phyloP scores from a whole-genome alignment of 2,888 invertebrate genomes.

The Orchesella flavescens region DNA sequence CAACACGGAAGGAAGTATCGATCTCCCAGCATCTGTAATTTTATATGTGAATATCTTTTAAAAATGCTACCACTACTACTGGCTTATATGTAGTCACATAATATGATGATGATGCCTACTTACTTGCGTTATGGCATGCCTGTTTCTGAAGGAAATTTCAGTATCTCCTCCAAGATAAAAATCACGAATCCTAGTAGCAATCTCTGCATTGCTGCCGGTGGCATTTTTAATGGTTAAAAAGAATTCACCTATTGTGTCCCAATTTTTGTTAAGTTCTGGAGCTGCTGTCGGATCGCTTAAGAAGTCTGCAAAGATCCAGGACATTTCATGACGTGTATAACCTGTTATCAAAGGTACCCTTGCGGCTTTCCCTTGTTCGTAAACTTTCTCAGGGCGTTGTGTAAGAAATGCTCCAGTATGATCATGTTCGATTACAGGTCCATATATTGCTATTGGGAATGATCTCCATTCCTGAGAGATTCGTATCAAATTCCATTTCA shows the following conservation, averaged over 20 bases:
- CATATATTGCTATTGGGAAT: constrained; percentile 56
- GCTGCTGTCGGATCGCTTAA: constrained; percentile 33
- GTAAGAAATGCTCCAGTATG: constrained; percentile 57
- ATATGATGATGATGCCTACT: background rate
- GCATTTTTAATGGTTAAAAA: constrained; percentile 40
- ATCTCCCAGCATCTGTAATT: constrained; percentile 59
- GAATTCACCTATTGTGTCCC: constrained; percentile 54
- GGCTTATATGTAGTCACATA: too few species aligned
- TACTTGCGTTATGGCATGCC: constrained; percentile 46
- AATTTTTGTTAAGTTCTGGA: constrained; percentile 53
- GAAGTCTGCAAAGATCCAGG: constrained; percentile 10
- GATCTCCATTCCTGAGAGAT: constrained; percentile 50
- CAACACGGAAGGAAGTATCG: constrained; percentile 58
- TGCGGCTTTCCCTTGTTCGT: constrained; percentile 36
- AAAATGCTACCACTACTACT: too few species aligned
- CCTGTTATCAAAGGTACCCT: constrained; percentile 62
- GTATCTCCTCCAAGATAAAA: constrained; percentile 57
- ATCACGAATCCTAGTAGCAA: constrained; percentile 38
- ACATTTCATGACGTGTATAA: constrained; percentile 46
- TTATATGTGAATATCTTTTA: too few species aligned
- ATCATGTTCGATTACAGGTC: constrained; percentile 58
- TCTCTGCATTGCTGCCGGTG: background rate
- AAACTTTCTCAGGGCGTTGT: constrained; percentile 55
- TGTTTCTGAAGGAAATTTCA: constrained; percentile 41
- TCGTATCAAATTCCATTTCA: too few species aligned